Evolutionary conservation across 2,888 invertebrate species (phyloP), one percentile per base, ranked within the genome.

Genomic region (Urechis unicinctus): DNA sequence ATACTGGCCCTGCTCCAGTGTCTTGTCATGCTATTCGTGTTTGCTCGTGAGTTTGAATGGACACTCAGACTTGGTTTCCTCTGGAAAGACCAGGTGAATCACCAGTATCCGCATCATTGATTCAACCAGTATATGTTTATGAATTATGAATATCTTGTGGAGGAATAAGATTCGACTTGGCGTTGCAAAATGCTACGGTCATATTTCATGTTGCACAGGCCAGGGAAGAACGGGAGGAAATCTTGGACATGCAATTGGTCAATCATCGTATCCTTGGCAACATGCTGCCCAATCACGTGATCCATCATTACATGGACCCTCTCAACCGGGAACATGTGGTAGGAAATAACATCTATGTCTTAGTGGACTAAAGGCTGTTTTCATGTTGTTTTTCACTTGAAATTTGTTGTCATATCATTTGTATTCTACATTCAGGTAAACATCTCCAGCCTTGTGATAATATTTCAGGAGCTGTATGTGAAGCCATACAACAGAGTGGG

Each of bases 401-500:
- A n/a, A n/a, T n/a, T n/a, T n/a, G n/a, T n/a, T n/a, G n/a, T n/a
- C n/a, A n/a, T n/a, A n/a, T n/a, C n/a, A n/a, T n/a, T n/a, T n/a
- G n/a, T n/a, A n/a, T n/a, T n/a, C n/a, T n/a, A n/a, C n/a, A n/a
- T n/a, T n/a, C n/a, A n/a, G 36, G 36, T 36, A 36, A 36, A 36
- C 36, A 9, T 13, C 9, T 13, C 36, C 9, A 36, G 17, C 17
- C 36, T 36, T 36, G 9, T 17, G 36, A 36, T 36, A 26, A 45
- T 45, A 6, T 45, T 17, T 13, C 83, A 88, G 90, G 91, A 91
- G 79, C 84, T 93, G 71, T 93, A 93, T 81, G 89, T 91, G 81
- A 91, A 92, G 80, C 89, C 89, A 78, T 93, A 93, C 81, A 86
- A 86, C 66, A 86, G 89, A 70, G 91, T 91, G 52, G 92, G 91